These are phyloP conservation scores for Eilema griseolum DNA, from an alignment of 2,888 invertebrate species.

Conservation along the genomic window DNA sequence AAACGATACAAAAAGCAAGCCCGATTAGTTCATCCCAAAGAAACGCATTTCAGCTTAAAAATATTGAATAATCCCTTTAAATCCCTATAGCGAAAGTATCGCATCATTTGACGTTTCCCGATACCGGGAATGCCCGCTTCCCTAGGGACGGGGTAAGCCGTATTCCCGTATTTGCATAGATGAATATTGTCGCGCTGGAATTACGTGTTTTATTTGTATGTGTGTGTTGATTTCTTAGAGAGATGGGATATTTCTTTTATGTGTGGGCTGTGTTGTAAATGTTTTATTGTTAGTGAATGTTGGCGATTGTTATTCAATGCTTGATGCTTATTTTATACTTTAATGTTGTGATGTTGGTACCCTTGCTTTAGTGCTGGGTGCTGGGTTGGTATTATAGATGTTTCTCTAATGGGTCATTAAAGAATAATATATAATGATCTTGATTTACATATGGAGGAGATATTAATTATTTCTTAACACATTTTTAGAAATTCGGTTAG, in stretches of 20 bases:
- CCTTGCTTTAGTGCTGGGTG: neutral
- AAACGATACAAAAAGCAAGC: neutral
- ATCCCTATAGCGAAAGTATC: conserved; percentile 42
- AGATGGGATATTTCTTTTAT: conserved; percentile 44
- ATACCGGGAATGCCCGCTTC: conserved; percentile 36
- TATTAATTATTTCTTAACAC: too few species aligned
- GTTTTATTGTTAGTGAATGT: conserved; percentile 20
- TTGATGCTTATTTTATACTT: conserved; percentile 14
- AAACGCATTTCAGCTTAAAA: conserved; percentile 44
- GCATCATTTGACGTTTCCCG: conserved; percentile 50
- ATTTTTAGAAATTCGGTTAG: too few species aligned
- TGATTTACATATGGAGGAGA: too few species aligned
- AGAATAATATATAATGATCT: too few species aligned
- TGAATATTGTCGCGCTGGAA: conserved; percentile 56
- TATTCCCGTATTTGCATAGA: conserved; percentile 59
- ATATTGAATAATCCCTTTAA: conserved; percentile 52
- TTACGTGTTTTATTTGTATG: conserved; percentile 23
- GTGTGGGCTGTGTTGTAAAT: conserved; percentile 21
- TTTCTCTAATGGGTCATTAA: neutral
- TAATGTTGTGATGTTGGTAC: neutral
- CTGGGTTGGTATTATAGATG: neutral
- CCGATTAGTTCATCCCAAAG: neutral
- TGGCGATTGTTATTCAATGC: conserved; percentile 1
- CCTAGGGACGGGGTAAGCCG: conserved; percentile 43
- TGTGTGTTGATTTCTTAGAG: conserved; percentile 48